These are phyloP conservation scores for Idris sp. DNA, from an alignment of 1,140 invertebrate genomes.

Conservation along the genomic window DNA sequence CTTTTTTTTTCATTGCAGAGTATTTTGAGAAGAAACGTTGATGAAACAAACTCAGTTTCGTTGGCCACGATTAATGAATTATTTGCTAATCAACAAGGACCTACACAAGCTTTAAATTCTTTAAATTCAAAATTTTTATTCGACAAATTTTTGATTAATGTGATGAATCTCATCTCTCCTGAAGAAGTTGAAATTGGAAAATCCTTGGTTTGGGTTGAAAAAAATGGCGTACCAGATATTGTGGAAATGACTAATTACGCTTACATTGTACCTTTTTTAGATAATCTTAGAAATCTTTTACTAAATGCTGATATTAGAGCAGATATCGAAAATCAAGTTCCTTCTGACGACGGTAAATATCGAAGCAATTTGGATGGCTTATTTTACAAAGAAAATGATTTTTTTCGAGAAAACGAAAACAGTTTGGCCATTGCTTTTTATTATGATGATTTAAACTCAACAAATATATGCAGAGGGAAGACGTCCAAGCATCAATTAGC, in stretches of 20 bases:
- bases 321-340: too few species aligned
- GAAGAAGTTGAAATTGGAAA: conserved; percentile 4
- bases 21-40: background rate
- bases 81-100: background rate
- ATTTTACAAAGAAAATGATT: conserved; percentile 33
- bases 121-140: conserved; percentile 18
- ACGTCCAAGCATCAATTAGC: conserved; percentile 25
- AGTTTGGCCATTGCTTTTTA: conserved; percentile 54
- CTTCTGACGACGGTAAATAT: too few species aligned
- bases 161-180: conserved; percentile 5
- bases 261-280: conserved; percentile 34
- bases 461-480: conserved; percentile 10
- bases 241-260: conserved; percentile 3
- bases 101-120: conserved; percentile 1
- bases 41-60: conserved; percentile 7
- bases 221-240: conserved; percentile 7
- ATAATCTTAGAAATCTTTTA: conserved; percentile 28
- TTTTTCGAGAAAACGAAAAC: conserved; percentile 30
- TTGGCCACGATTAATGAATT: conserved; percentile 6
- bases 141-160: conserved; percentile 18
- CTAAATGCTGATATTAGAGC: conserved; percentile 24
- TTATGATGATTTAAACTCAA: conserved; percentile 33
- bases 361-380: too few species aligned
- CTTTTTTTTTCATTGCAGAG: conserved; percentile 4
- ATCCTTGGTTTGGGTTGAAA: conserved; percentile 4